Evolutionary conservation across 1,140 invertebrate species (phyloP).

Genomic region (Chymomyza costata): DNA sequence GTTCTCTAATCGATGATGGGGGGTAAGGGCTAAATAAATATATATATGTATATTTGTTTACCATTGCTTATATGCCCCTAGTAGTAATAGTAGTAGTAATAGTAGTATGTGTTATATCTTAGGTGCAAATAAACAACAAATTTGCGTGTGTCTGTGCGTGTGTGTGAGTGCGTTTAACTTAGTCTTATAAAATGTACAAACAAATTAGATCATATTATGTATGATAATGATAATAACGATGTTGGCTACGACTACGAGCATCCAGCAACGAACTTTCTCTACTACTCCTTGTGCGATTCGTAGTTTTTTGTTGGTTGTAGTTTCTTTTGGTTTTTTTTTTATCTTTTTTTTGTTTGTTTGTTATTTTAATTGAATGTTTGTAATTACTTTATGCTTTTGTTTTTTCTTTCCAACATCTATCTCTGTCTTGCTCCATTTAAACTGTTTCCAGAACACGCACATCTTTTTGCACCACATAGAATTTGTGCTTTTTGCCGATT

Average conservation of each 20-base stretch:
- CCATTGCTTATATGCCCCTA: too few species aligned
- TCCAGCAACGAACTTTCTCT: conserved; percentile 10
- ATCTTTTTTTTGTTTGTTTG: conserved; percentile 10
- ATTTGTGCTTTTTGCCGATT: conserved; percentile 94
- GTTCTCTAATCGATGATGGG: too few species aligned
- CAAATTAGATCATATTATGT: conserved; percentile 23
- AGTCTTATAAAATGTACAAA: conserved; percentile 40
- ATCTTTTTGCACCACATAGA: conserved; percentile 96
- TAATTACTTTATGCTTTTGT: conserved; percentile 19
- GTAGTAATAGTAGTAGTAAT: too few species aligned
- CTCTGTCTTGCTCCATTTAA: conserved; percentile 12
- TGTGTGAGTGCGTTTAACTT: conserved; percentile 21
- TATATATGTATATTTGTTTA: too few species aligned
- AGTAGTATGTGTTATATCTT: too few species aligned
- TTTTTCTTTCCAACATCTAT: conserved; percentile 1
- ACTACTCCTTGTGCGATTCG: conserved; percentile 7
- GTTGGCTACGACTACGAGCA: conserved; percentile 5
- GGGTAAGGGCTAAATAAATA: too few species aligned
- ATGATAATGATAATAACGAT: conserved; percentile 10
- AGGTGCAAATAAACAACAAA: too few species aligned
- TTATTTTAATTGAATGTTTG: conserved; percentile 18
- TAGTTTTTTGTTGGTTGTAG: conserved; percentile 9
- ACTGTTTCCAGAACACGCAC: conserved; percentile 76
- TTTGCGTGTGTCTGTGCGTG: conserved; percentile 4
- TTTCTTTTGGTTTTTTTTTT: conserved; percentile 14